Percentiles rank a stretch among this genome's conserved stretches.
These are phyloP conservation scores for Pluvianellus socialis DNA, from an alignment of 2,113 vertebrate genomes.

Conservation along the genomic window DNA sequence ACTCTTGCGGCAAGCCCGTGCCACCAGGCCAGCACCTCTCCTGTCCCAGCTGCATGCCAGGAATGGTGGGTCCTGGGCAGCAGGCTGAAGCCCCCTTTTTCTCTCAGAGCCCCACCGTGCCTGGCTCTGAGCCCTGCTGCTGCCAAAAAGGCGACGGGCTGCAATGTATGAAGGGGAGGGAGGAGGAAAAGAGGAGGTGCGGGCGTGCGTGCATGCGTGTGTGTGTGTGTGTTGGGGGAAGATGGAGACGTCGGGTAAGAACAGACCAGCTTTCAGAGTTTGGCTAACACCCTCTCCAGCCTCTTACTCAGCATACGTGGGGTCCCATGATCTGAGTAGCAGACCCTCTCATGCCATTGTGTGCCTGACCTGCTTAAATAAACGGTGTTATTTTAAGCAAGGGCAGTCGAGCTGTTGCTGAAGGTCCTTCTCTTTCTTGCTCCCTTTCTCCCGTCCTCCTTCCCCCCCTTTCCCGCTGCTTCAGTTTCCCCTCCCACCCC, in stretches of 20 bases:
- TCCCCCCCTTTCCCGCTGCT: conserved; percentile 45
- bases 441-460: conserved; percentile 42
- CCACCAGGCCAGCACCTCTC: not conserved
- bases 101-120: not conserved
- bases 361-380: conserved; percentile 62
- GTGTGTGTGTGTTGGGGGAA: not conserved
- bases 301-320: not conserved
- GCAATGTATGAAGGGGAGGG: not conserved
- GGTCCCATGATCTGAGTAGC: conserved; percentile 58
- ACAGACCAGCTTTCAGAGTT: conserved; percentile 43
- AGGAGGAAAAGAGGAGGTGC: not conserved
- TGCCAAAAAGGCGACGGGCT: not conserved
- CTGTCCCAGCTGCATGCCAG: not conserved
- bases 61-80: not conserved
- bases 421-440: conserved; percentile 58
- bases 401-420: conserved; percentile 43
- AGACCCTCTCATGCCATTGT: conserved; percentile 52
- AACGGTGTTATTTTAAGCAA: conserved; percentile 62
- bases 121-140: not conserved
- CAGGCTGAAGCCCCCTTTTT: not conserved
- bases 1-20: not conserved
- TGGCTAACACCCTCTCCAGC: conserved; percentile 46
- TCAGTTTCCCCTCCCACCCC: conserved; percentile 62
- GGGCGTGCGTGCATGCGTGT: not conserved
- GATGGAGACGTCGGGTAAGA: conserved; percentile 2